Evolutionary conservation across 2,888 invertebrate genomes (phyloP).

Genomic region (Himalopsyche kuldschensis): DNA sequence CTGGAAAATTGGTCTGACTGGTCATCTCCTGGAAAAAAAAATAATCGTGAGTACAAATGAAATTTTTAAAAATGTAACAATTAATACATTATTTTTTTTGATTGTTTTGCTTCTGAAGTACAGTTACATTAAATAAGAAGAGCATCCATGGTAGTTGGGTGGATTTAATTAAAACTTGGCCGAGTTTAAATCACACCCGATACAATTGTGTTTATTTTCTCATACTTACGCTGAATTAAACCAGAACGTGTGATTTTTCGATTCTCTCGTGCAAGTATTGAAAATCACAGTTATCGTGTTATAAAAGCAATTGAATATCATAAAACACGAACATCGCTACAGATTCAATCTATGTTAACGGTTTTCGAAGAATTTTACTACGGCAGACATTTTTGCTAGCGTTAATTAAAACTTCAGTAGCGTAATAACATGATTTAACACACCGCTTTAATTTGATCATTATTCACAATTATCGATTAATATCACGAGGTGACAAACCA

Average conservation of each 20-base stretch:
- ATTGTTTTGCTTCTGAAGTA: neutral
- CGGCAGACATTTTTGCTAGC: too few relatives aligned
- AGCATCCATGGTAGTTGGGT: too few relatives aligned
- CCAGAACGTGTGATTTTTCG: neutral
- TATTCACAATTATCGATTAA: too few relatives aligned
- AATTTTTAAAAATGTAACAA: conserved; percentile 35
- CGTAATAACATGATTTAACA: too few relatives aligned
- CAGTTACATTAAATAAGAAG: neutral
- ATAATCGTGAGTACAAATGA: too few relatives aligned
- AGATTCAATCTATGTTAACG: neutral
- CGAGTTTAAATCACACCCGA: too few relatives aligned
- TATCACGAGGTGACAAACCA: too few relatives aligned
- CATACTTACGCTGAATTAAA: neutral
- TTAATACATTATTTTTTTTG: neutral
- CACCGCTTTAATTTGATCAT: too few relatives aligned
- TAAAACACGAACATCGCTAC: neutral
- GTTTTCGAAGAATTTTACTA: too few relatives aligned
- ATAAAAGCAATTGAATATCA: neutral
- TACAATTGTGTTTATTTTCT: neutral
- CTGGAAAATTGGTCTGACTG: conserved; percentile 76
- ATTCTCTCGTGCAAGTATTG: neutral
- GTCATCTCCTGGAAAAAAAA: conserved; percentile 65
- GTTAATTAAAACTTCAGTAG: too few relatives aligned
- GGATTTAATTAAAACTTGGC: too few relatives aligned
- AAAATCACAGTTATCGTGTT: neutral